Evolutionary conservation across 2,797 vertebrate species (phyloP), one percentile per base, ranked within the genome.

Genomic region (Vultur gryphus): DNA sequence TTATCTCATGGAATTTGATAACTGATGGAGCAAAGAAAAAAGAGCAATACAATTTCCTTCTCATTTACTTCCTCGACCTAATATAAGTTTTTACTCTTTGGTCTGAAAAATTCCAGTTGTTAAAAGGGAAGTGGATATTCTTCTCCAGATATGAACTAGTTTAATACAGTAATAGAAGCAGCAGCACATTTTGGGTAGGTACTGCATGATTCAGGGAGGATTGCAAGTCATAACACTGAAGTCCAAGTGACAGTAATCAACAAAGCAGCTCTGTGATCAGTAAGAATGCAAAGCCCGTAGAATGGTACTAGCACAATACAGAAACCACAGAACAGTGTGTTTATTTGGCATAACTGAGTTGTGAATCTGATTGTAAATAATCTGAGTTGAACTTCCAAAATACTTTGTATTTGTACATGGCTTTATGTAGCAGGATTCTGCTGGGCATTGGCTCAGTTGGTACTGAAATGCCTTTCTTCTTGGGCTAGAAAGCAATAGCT

Each of bases 11-110:
- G 98, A 99, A 97, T 99, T 99, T 97, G 99, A 98, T 90, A 98
- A 98, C 85, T 99, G 98, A 98, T 98, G 98, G 98, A 98, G 98
- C 77, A 99, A 99, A 98, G 98, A 98, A 97, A 99, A 99, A 99
- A 98, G 98, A 97, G 97, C 97, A 16, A 98, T 99, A 89, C 98
- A 98, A 96, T 99, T 99, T 97, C 98, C 98, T 41, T 99, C 98
- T 49, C 96, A 98, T 99, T 98, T 99, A 99, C 94, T 99, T 98
- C 87, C 97, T 99, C 67, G 98, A 99, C 97, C 95, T 84, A 98
- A 98, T 78, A 98, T 96, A 39, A 99, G 98, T 98, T 99, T 96
- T 99, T 96, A 98, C 97, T 65, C 97, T 98, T 48, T 98, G 97
- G 98, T 98, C 97, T n/a, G 98, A 99, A 95, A 98, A 94, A 96